These are phyloP conservation scores for Rhyacichthys aspro DNA, from an alignment of 2,797 vertebrate species.

Conservation along the genomic window DNA sequence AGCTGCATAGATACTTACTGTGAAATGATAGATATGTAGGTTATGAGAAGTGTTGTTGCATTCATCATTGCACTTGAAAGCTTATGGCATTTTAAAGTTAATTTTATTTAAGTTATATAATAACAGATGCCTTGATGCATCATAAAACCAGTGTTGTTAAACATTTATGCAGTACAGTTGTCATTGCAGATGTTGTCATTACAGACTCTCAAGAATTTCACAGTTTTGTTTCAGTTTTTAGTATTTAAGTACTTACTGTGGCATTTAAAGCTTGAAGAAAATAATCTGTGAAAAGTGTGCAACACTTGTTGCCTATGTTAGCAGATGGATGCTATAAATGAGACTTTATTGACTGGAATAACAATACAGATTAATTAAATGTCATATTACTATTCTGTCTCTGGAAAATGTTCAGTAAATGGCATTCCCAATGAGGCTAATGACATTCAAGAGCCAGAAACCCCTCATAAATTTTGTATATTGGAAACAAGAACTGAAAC, in stretches of 20 bases:
- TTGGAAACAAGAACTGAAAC: too few relatives aligned
- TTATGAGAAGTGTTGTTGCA: not conserved
- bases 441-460: not conserved
- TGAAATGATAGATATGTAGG: not conserved
- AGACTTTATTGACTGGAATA: conserved; percentile 1
- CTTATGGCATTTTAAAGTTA: not conserved
- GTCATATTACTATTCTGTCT: conserved; percentile 11
- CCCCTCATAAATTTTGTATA: too few relatives aligned
- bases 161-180: too few relatives aligned
- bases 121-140: not conserved
- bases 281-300: not conserved
- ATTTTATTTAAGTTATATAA: not conserved
- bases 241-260: too few relatives aligned
- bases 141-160: too few relatives aligned
- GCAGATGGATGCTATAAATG: not conserved
- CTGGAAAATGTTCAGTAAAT: too few relatives aligned
- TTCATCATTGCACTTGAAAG: not conserved
- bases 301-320: not conserved
- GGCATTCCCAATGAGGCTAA: conserved; percentile 10
- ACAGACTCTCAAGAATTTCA: too few relatives aligned
- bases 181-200: too few relatives aligned
- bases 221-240: too few relatives aligned
- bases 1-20: not conserved
- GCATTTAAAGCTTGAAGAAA: too few relatives aligned
- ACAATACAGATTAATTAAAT: conserved; percentile 15